Conservation (phyloP, 2,113 vertebrate genomes). For the cattle (Bos taurus) region DNA sequence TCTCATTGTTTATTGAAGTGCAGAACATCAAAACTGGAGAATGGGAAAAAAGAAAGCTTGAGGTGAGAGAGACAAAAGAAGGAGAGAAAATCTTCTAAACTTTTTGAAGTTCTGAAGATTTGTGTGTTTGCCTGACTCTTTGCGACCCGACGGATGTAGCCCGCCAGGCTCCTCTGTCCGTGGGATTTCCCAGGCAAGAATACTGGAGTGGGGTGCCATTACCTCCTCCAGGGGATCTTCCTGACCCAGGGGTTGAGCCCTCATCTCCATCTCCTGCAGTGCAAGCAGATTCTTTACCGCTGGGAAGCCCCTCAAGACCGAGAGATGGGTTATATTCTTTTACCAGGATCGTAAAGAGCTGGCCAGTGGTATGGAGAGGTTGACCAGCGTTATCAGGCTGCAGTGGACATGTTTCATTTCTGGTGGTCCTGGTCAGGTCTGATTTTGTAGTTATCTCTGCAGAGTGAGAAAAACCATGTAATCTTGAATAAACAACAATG, state of each 20-base stretch:
- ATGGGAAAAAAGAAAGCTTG: background rate
- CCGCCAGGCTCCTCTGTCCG: background rate
- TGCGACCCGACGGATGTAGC: fast-evolving
- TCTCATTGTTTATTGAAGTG: background rate
- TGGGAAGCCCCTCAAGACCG: background rate
- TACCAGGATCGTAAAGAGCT: background rate
- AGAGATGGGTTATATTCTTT: background rate
- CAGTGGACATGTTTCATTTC: background rate
- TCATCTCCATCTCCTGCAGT: background rate
- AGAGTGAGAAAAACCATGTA: background rate
- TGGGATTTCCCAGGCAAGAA: background rate
- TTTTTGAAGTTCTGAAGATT: background rate
- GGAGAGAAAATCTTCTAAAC: background rate
- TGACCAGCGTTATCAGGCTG: fast-evolving
- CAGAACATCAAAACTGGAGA: background rate
- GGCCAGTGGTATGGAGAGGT: background rate
- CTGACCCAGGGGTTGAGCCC: background rate
- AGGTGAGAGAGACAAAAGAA: background rate
- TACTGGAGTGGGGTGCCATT: background rate
- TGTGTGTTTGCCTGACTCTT: background rate
- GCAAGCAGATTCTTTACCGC: background rate
- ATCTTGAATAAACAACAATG: background rate
- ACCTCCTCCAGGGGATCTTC: background rate
- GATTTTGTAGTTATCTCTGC: background rate
- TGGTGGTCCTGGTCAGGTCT: background rate